Evolutionary conservation across 2,113 vertebrate species (phyloP), one percentile per base, ranked within the genome.

Genomic region (Nothoprocta pentlandii): DNA sequence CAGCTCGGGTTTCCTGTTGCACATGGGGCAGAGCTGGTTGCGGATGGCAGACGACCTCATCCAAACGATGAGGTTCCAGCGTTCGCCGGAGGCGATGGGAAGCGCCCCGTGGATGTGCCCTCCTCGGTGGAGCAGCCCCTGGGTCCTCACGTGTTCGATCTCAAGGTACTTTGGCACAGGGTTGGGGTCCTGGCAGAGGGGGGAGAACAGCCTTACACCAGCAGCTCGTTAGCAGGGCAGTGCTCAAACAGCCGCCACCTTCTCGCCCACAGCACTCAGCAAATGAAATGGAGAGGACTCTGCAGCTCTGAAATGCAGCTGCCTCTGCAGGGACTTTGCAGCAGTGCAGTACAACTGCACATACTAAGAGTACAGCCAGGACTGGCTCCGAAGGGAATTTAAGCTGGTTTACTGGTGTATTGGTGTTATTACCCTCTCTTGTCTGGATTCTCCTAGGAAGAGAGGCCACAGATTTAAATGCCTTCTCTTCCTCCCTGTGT

Each of bases 51-150:
- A 99, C 0, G 98, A 97, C 22, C 99, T 97, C 98, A 99, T 98
- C 99, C 99, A 99, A 53, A 99, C 2, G 10, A 99, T 98, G 54
- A 99, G 98, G 96, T 99, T 99, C 98, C 99, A 99, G 71, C 99
- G 99, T 80, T 98, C 97, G 2, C 99, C 99, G 0, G 98, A 98
- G 56, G 97, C 96, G 82, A 99, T 98, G 87, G 99, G 98, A 87
- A 99, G 97, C 0, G 99, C 99, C 5, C 99, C 99, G 0, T 99
- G 99, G 95, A 99, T 98, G 87, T 99, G 99, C 68, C 99, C 99
- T 1, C 99, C 99, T 2, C 98, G 97, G 91, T 99, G 99, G 22
- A 99, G 97, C 93, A 99, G 78, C 17, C 98, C 99, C 44, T 97
- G 97, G 0, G 97, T 92, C 6, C 96, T 87, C n/a, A 94, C 53